Evolutionary conservation across 2,113 vertebrate genomes (phyloP).

Genomic region (Oplegnathus fasciatus): DNA sequence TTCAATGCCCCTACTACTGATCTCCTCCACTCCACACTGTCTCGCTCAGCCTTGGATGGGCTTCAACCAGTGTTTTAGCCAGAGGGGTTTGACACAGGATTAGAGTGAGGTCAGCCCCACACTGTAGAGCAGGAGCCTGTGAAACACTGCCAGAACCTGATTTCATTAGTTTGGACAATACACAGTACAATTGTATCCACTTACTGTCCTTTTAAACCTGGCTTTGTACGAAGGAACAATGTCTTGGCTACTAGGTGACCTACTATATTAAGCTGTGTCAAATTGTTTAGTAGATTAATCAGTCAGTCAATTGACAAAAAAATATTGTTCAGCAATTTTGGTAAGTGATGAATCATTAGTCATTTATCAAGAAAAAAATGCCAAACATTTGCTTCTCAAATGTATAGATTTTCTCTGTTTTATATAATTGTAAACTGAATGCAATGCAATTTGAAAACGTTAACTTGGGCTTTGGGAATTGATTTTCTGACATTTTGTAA

Average conservation of each 20-base stretch:
- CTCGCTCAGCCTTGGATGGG: conserved; percentile 55
- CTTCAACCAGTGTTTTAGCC: conserved; percentile 70
- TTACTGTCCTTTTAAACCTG: conserved; percentile 7
- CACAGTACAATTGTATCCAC: neutral
- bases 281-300: neutral
- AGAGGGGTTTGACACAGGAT: conserved; percentile 64
- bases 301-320: neutral
- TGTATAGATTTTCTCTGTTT: neutral
- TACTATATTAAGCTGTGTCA: neutral
- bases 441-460: neutral
- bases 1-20: conserved; percentile 55
- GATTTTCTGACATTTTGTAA: neutral
- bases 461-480: neutral
- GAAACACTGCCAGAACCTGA: conserved; percentile 54
- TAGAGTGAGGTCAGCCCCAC: conserved; percentile 59
- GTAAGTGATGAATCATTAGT: neutral
- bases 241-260: neutral
- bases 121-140: conserved; percentile 53
- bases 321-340: neutral
- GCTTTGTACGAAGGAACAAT: neutral
- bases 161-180: conserved; percentile 43
- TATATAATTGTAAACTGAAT: neutral
- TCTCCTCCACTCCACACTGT: conserved; percentile 54
- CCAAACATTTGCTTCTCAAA: neutral
- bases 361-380: neutral